Conservation (phyloP, 2,888 invertebrate genomes). For the Tenthredo notha region DNA sequence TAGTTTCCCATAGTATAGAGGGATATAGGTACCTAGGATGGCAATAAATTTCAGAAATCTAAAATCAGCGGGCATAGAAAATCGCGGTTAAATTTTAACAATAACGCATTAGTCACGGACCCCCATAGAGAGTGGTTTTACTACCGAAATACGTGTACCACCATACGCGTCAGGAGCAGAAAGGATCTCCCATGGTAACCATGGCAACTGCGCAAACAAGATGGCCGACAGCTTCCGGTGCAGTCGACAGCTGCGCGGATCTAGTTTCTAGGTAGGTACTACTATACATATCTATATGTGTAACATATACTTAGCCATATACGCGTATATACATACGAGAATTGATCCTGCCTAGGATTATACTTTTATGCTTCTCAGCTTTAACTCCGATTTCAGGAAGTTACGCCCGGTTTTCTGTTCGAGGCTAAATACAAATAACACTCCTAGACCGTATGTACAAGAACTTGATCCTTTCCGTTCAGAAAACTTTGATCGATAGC, state of each 20-base stretch:
- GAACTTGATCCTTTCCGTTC: slow-evolving; percentile 32
- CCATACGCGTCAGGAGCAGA: slow-evolving; percentile 64
- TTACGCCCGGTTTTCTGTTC: slow-evolving; percentile 43
- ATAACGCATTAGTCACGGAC: slow-evolving; percentile 70
- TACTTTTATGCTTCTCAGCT: slow-evolving; percentile 48
- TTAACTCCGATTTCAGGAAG: slow-evolving; percentile 51
- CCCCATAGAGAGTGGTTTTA: slow-evolving; percentile 67
- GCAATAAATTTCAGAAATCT: slow-evolving; percentile 76
- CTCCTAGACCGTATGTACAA: neutral
- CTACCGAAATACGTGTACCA: slow-evolving; percentile 55
- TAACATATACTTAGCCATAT: neutral
- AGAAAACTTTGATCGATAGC: slow-evolving; percentile 31
- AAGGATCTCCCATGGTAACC: slow-evolving; percentile 75
- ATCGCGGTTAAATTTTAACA: slow-evolving; percentile 66
- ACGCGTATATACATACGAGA: neutral
- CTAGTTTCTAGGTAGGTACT: slow-evolving; percentile 65
- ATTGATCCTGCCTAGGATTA: slow-evolving; percentile 51
- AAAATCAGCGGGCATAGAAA: slow-evolving; percentile 72
- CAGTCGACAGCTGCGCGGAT: slow-evolving; percentile 53
- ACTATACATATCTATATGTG: slow-evolving; percentile 27
- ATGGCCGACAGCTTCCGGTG: slow-evolving; percentile 77
- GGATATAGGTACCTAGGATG: slow-evolving; percentile 1
- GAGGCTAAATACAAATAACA: slow-evolving; percentile 42
- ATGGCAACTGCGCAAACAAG: slow-evolving; percentile 78
- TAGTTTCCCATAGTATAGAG: slow-evolving; percentile 14